Evolutionary conservation across 2,113 vertebrate species (phyloP), one percentile per base, ranked within the genome.

Genomic region (Sula dactylatra): DNA sequence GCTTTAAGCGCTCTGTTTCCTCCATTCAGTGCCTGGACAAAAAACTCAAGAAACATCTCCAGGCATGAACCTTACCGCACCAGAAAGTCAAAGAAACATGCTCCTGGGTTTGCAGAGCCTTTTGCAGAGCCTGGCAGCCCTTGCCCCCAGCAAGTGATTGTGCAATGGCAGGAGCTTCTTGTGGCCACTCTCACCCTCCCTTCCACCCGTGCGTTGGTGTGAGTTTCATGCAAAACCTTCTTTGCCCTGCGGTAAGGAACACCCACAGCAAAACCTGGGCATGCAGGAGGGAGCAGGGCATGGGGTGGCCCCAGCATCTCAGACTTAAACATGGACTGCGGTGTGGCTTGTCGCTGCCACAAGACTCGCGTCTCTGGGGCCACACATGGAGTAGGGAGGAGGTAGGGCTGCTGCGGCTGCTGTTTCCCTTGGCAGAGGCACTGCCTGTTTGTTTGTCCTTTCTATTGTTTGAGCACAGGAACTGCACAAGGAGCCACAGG

Each of bases 321-420:
- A 47, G 52, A 2, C 44, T 9, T 11, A 50, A 29, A 9, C 49
- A 1, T 0, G 4, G 18, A 25, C 56, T 38, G 40, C 1, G 5
- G 29, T 4, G 11, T 21, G 54, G 29, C 18, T 21, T 2, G 22
- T 18, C 6, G 2, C 17, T 49, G 40, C 16, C 82, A 14, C 73
- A 61, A 6, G 24, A 5, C 47, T 38, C 5, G 1, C 0, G 2
- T 78, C 70, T 52, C 29, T 2, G 1, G 31, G 66, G 81, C 62
- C 85, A 58, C n/a, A 6, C 9, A 16, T 5, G n/a, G 62, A 52
- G 82, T 44, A 36, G 18, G 72, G 55, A 74, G 78, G 69, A 36
- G 65, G 27, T 40, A 49, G 31, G 24, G 64, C 34, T 72, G 62
- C 74, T 55, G 42, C 1, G 2, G 47, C 34, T 54, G 69, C 47